Evolutionary conservation across 2,797 vertebrate genomes (phyloP), one percentile per base, ranked within the genome.

Genomic region (Orestias chungarensis): DNA sequence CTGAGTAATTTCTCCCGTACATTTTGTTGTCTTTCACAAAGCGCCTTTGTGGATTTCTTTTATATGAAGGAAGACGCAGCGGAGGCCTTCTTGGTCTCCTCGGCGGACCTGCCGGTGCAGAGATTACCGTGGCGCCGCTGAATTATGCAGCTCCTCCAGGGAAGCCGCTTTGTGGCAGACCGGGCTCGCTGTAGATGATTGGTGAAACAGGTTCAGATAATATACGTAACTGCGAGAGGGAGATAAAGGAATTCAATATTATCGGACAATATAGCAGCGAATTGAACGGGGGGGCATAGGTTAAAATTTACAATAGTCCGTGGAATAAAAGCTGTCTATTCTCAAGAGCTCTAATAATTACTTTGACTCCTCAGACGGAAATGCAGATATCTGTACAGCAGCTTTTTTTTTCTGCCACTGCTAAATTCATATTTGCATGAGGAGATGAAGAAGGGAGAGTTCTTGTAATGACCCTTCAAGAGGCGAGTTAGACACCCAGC

Each of bases 401-500:
- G 73, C 49, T 68, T 54, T 73, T 65, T 81, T 76, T 71, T 27
- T n/a, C n/a, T 68, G 65, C 80, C 20, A 3, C 18, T 1, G 15
- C 27, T 57, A 73, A 82, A 74, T 68, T 77, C 18, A 1, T 59
- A 71, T 87, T 90, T 84, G 75, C 81, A 76, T 25, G 20, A 57
- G 73, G 40, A 73, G 80, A 84, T 73, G 75, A 80, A 80, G 84
- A 88, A 77, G 75, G 84, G 75, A 82, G 73, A 74, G 61, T 76
- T 83, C 74, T 66, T 75, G 50, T 82, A 80, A 84, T 79, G 82
- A 88, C 82, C 75, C 69, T 62, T 68, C 72, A 25, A 78, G 70
- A 86, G n/a, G 77, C 80, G 80, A 85, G 83, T 83, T 69, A 83
- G 75, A 81, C 68, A 42, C 43, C n/a, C 2, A 55, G 71, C 71